These are phyloP conservation scores for Orthonevra nobilis DNA, from an alignment of 2,888 invertebrate genomes.

Conservation along the genomic window DNA sequence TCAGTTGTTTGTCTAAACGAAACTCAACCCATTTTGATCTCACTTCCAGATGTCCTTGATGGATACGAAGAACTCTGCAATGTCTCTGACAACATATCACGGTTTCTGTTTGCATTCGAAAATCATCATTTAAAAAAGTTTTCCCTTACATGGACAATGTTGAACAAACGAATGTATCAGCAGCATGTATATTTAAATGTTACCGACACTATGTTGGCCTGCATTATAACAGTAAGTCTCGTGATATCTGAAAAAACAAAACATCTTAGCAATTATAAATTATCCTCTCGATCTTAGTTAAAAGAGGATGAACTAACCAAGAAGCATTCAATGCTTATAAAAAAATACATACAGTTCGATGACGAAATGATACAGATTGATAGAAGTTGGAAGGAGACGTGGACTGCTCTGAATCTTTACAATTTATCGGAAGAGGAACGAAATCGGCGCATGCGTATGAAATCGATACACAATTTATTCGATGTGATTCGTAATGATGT, in stretches of 20 bases:
- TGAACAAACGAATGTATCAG: slow-evolving; percentile 86
- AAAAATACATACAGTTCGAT: slow-evolving; percentile 82
- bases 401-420: slow-evolving; percentile 78
- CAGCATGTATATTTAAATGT: slow-evolving; percentile 81
- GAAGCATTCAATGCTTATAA: slow-evolving; percentile 78
- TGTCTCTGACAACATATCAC: slow-evolving; percentile 83
- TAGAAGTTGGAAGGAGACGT: slow-evolving; percentile 82
- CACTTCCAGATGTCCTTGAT: slow-evolving; percentile 82
- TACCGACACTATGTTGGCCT: slow-evolving; percentile 82
- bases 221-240: slow-evolving; percentile 81
- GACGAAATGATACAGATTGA: slow-evolving; percentile 83
- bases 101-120: slow-evolving; percentile 84
- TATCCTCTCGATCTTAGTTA: slow-evolving; percentile 71
- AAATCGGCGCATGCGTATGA: slow-evolving; percentile 77
- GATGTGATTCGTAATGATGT: slow-evolving; percentile 77
- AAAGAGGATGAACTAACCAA: slow-evolving; percentile 78
- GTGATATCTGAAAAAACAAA: not conserved
- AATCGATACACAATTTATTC: slow-evolving; percentile 77
- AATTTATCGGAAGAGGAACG: slow-evolving; percentile 78
- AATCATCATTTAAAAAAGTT: slow-evolving; percentile 84
- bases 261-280: not conserved
- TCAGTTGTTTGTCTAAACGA: not conserved
- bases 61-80: slow-evolving; percentile 84
- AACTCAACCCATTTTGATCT: slow-evolving; percentile 6
- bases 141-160: slow-evolving; percentile 85